Evolutionary conservation across 2,888 invertebrate species (phyloP).

Genomic region (Drosophila maculinotata): DNA sequence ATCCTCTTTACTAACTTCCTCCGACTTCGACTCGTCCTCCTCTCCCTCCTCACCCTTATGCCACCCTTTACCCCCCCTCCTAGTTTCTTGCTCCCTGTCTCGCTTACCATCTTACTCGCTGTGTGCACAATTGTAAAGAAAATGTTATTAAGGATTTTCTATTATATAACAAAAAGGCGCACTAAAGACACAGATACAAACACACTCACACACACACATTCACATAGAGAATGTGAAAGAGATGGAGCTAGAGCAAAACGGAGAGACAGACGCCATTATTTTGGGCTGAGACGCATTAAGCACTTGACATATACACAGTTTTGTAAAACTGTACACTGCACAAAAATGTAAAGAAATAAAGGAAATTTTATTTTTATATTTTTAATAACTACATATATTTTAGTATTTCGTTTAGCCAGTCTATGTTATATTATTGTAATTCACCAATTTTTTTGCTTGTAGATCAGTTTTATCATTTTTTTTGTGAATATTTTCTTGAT

Average conservation of each 20-base stretch:
- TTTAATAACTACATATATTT: not conserved
- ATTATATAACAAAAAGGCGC: conserved; percentile 79
- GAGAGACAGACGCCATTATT: conserved; percentile 35
- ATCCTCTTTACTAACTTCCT: conserved; percentile 53
- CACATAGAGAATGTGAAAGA: not conserved
- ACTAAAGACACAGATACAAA: conserved; percentile 60
- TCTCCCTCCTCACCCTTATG: accelerated
- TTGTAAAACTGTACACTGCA: conserved; percentile 16
- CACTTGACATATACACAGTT: conserved; percentile 64
- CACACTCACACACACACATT: not conserved
- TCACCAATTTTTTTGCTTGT: too few species aligned
- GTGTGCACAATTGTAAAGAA: conserved; percentile 74
- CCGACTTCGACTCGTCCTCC: not conserved
- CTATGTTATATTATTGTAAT: too few species aligned
- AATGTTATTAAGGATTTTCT: conserved; percentile 83
- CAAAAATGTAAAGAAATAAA: not conserved
- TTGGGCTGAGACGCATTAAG: conserved; percentile 64
- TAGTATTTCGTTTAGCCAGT: too few species aligned
- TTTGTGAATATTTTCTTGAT: too few species aligned
- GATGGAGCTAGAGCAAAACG: conserved; percentile 7
- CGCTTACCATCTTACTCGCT: conserved; percentile 24
- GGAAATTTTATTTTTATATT: not conserved
- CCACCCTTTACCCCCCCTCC: not conserved
- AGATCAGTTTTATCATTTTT: too few species aligned
- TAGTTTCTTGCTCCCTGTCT: conserved; percentile 12